Conservation (phyloP, 2,888 invertebrate species). For the Drosophila cracens region DNA sequence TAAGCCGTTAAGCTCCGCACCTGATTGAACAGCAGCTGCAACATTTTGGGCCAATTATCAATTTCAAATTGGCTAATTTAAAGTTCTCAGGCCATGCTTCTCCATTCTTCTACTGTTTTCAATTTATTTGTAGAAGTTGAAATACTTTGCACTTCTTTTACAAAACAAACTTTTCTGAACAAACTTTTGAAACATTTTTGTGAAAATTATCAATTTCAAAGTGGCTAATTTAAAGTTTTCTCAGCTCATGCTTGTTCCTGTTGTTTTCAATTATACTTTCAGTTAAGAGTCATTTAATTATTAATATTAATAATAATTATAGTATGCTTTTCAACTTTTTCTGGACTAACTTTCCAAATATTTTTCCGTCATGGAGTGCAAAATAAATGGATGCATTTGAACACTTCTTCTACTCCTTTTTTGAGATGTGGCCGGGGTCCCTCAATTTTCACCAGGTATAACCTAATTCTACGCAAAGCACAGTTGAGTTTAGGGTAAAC, state of each 20-base stretch:
- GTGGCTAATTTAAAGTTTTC: conserved; percentile 7
- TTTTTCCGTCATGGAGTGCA: background rate
- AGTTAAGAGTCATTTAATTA: too few species aligned
- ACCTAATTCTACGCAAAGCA: background rate
- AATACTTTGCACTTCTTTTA: background rate
- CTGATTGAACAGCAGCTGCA: conserved; percentile 31
- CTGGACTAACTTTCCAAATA: background rate
- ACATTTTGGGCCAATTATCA: background rate
- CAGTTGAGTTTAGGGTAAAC: conserved; percentile 6
- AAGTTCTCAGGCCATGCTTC: background rate
- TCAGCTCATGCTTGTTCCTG: background rate
- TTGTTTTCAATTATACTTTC: background rate
- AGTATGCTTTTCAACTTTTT: too few species aligned
- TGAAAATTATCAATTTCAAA: background rate
- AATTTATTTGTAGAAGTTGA: background rate
- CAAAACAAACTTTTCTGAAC: background rate
- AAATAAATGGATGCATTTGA: background rate
- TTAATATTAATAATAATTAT: background rate
- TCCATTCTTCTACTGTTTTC: background rate
- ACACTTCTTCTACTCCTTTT: background rate
- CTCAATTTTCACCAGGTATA: background rate
- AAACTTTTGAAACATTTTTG: background rate
- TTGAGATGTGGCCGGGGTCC: background rate
- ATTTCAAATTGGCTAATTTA: conserved; percentile 7
- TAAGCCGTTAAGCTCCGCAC: conserved; percentile 21